Conservation (phyloP, 1,140 invertebrate genomes). For the Apis mellifera region DNA sequence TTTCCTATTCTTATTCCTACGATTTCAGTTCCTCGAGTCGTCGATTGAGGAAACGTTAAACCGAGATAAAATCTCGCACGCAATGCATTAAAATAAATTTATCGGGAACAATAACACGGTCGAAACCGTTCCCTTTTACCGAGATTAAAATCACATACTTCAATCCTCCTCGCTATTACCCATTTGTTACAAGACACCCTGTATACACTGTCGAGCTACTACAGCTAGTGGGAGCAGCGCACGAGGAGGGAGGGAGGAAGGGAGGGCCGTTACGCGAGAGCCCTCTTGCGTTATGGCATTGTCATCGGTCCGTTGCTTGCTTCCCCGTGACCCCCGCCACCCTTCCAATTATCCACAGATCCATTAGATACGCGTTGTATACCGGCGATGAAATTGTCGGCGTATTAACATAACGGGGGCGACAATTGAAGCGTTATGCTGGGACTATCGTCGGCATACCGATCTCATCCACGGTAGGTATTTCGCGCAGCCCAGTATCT, state of each 20-base stretch:
- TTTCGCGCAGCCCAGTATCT: conserved; percentile 25
- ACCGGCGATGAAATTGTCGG: conserved; percentile 65
- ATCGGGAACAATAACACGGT: too few relatives aligned
- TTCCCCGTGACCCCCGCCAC: conserved; percentile 29
- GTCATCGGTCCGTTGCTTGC: conserved; percentile 58
- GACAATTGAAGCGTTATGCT: conserved; percentile 59
- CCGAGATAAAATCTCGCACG: too few relatives aligned
- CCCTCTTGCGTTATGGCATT: conserved; percentile 63
- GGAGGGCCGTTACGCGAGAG: conserved; percentile 56
- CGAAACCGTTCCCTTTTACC: too few relatives aligned
- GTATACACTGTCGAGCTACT: not conserved
- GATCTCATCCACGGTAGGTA: conserved; percentile 29
- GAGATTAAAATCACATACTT: too few relatives aligned
- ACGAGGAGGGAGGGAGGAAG: conserved; percentile 30
- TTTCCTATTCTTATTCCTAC: too few relatives aligned
- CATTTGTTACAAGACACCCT: too few relatives aligned
- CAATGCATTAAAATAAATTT: too few relatives aligned
- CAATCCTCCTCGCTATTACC: too few relatives aligned
- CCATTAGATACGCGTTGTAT: conserved; percentile 62
- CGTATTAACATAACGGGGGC: conserved; percentile 68
- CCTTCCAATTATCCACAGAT: conserved; percentile 67
- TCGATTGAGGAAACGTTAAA: too few relatives aligned
- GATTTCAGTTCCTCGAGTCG: too few relatives aligned
- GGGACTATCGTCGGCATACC: not conserved
- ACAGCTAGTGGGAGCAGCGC: conserved; percentile 1